phyloP scores from a whole-genome alignment of 1,140 invertebrate species.

The Hormaphis cornu region DNA sequence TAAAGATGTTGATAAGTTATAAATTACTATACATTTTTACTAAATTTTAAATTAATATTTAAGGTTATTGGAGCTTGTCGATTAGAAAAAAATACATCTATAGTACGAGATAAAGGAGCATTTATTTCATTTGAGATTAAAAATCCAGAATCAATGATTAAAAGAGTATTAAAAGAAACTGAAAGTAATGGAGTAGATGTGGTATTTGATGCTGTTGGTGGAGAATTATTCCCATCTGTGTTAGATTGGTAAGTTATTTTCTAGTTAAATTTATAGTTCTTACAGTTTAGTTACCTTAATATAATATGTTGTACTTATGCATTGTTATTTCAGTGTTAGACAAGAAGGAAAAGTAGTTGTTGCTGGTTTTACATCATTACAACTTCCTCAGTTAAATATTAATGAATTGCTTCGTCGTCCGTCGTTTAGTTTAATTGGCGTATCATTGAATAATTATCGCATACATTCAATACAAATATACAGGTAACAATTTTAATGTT shows the following conservation, averaged over 20 bases:
- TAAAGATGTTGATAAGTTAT: conserved; percentile 35
- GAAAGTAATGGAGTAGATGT: conserved; percentile 48
- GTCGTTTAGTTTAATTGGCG: conserved; percentile 47
- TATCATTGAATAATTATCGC: conserved; percentile 48
- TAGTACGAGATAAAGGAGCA: conserved; percentile 51
- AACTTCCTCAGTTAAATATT: conserved; percentile 42
- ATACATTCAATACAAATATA: conserved; percentile 45
- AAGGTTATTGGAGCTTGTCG: conserved; percentile 54
- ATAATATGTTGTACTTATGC: not conserved
- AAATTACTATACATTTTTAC: not conserved
- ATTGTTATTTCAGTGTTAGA: conserved; percentile 42
- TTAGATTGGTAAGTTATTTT: conserved; percentile 45
- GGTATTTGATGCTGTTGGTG: conserved; percentile 52
- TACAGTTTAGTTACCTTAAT: not conserved
- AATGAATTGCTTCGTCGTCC: conserved; percentile 42
- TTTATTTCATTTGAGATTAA: conserved; percentile 50
- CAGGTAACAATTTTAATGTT: conserved; percentile 41
- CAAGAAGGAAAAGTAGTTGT: conserved; percentile 49
- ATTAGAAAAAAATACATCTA: conserved; percentile 47
- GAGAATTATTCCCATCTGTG: conserved; percentile 48
- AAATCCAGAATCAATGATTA: conserved; percentile 35
- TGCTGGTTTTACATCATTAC: conserved; percentile 47
- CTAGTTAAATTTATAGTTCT: not conserved
- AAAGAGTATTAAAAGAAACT: conserved; percentile 47
- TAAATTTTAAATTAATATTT: conserved; percentile 24